Evolutionary conservation across 2,888 invertebrate genomes (phyloP).

Genomic region (Barypeithes pellucidus): DNA sequence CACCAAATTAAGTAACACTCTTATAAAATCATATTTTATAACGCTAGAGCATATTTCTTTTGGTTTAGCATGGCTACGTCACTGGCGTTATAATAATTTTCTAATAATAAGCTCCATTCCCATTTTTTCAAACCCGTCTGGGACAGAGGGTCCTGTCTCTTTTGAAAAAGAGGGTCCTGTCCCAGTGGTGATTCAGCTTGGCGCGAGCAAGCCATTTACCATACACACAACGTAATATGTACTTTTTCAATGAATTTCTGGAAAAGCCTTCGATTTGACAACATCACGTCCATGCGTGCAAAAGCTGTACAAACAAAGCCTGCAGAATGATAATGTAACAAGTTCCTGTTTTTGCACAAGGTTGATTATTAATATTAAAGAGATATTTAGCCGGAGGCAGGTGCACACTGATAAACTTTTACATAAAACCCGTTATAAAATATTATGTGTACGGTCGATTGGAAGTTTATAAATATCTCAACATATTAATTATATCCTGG

Average conservation of each 20-base stretch:
- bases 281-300: neutral
- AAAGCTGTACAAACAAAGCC: constrained; percentile 32
- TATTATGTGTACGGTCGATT: constrained; percentile 5
- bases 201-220: no score
- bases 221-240: no score
- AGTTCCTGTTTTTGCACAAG: constrained; percentile 44
- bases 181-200: no score
- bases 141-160: no score
- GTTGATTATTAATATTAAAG: constrained; percentile 33
- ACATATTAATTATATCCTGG: constrained; percentile 3
- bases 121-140: no score
- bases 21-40: neutral
- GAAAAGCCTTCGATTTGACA: neutral
- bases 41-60: neutral
- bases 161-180: no score
- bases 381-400: constrained; percentile 37
- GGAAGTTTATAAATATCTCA: constrained; percentile 13
- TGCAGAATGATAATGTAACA: constrained; percentile 27
- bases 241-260: no score
- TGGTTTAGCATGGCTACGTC: no score
- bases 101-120: no score
- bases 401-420: constrained; percentile 42
- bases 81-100: no score
- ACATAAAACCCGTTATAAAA: constrained; percentile 32
- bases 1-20: neutral